phyloP scores from a whole-genome alignment of 2,797 vertebrate species.

The Pyrocephalus nanus region DNA sequence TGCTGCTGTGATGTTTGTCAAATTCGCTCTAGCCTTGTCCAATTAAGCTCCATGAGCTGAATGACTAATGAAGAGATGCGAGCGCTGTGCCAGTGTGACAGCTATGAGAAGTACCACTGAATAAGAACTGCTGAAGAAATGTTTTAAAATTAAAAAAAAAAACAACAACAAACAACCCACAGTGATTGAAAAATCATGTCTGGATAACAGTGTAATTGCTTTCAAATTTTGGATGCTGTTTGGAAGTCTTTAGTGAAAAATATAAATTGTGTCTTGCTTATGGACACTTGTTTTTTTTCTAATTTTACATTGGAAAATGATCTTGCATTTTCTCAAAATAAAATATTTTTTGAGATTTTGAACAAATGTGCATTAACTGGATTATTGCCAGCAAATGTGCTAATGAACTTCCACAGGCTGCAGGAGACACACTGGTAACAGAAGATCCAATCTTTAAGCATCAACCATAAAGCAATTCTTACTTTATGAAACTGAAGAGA shows the following conservation, averaged over 20 bases:
- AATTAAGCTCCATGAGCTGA: slow-evolving; percentile 87
- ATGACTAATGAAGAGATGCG: slow-evolving; percentile 84
- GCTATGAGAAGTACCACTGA: slow-evolving; percentile 68
- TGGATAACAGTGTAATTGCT: slow-evolving; percentile 77
- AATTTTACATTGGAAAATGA: slow-evolving; percentile 42
- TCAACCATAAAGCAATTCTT: background rate
- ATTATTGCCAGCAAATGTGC: slow-evolving; percentile 55
- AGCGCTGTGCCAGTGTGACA: slow-evolving; percentile 71
- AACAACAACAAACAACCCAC: slow-evolving; percentile 6
- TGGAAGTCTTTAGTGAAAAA: slow-evolving; percentile 64
- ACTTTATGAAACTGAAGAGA: background rate
- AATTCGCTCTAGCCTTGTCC: slow-evolving; percentile 86
- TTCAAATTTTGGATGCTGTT: slow-evolving; percentile 73
- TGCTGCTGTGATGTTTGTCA: slow-evolving; percentile 89
- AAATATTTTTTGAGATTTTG: slow-evolving; percentile 53
- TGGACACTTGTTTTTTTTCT: slow-evolving; percentile 36
- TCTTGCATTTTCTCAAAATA: slow-evolving; percentile 35
- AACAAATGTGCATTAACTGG: slow-evolving; percentile 59
- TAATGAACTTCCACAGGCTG: slow-evolving; percentile 49
- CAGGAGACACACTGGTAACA: background rate
- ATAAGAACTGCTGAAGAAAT: slow-evolving; percentile 57
- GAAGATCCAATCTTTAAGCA: background rate
- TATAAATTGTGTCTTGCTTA: slow-evolving; percentile 35
- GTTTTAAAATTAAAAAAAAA: slow-evolving; percentile 15
- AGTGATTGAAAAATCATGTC: slow-evolving; percentile 76